Base-by-base conservation (phyloP, 2,888 invertebrate species). In the Drosophila tripunctata region DNA sequence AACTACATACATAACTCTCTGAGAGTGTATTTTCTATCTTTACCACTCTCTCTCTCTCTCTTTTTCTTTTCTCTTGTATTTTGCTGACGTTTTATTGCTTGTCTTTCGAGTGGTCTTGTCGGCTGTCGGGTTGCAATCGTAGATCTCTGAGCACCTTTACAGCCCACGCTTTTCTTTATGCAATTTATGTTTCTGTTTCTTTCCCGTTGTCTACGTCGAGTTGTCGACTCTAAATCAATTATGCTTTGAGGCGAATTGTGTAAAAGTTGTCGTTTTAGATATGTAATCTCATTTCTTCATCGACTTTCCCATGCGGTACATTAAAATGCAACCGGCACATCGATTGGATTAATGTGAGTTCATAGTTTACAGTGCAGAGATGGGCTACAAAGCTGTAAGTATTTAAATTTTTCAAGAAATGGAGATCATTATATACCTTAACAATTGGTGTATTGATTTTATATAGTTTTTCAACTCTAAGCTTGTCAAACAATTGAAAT, bases 161-260 rank as follows among this genome's bases (percentile, higher is more conserved):
- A 14, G 57, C 73, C 75, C 74, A 84, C 80, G 78, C 71, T 58
- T 71, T 81, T 72, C 67, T 75, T 67, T 75, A 68, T 70, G 73
- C 72, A 75, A 75, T 82, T 58, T 68, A 62, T 61, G 67, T 55
- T 51, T 57, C 40, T 61, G 67, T 55, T 51, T 57, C 40, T 43
- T 50, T 51, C 48, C 64, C 43, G 27, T 43, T 73, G 69, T 54
- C 47, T 66, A 61, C 38, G 48, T 60, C 51, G 63, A 69, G 43
- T 50, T 84, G 67, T 71, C 71, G 67, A 50, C 67, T 64, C 58
- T 74, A 78, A 84, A 81, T 84, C 79, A 81, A 81, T 84, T 84
- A 81, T 71, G 31, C 66, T 51, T 48, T 55, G 36, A 43, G 48
- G 48, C 40, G 60, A 66, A 47, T 70, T 74, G 66, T 62, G 47